These are phyloP conservation scores for Cylindroiulus punctatus DNA, from an alignment of 2,888 invertebrate genomes.

Conservation along the genomic window DNA sequence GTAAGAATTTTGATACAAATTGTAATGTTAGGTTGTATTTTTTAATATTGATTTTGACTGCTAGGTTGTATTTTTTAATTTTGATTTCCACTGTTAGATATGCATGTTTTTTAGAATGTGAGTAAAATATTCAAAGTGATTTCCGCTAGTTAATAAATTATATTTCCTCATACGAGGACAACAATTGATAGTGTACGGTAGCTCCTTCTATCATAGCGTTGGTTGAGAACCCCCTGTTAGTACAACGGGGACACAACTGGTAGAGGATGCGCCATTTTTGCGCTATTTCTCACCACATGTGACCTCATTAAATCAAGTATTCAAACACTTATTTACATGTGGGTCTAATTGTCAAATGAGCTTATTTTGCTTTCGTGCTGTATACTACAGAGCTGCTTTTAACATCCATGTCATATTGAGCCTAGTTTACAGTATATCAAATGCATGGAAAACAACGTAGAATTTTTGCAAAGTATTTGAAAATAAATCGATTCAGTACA, in stretches of 20 bases:
- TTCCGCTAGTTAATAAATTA: background rate
- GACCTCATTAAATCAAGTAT: background rate
- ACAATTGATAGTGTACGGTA: background rate
- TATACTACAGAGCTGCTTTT: background rate
- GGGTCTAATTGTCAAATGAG: background rate
- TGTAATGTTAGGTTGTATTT: background rate
- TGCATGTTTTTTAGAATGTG: too few species aligned
- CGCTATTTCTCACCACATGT: background rate
- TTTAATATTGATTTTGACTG: background rate
- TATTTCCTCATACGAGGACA: background rate
- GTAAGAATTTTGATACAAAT: slow-evolving; percentile 49
- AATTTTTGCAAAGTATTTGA: background rate
- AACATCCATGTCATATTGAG: background rate
- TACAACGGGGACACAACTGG: background rate
- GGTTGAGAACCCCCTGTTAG: background rate
- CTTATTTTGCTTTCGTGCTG: background rate
- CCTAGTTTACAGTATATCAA: background rate
- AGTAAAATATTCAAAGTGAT: too few species aligned
- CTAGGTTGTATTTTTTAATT: background rate
- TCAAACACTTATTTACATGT: background rate
- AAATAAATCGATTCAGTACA: background rate
- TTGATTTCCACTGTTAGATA: background rate
- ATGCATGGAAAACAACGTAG: background rate
- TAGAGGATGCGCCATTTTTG: background rate
- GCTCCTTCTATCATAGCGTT: background rate